Evolutionary conservation across 2,797 vertebrate species (phyloP), one percentile per base, ranked within the genome.

Genomic region (Menidia menidia): DNA sequence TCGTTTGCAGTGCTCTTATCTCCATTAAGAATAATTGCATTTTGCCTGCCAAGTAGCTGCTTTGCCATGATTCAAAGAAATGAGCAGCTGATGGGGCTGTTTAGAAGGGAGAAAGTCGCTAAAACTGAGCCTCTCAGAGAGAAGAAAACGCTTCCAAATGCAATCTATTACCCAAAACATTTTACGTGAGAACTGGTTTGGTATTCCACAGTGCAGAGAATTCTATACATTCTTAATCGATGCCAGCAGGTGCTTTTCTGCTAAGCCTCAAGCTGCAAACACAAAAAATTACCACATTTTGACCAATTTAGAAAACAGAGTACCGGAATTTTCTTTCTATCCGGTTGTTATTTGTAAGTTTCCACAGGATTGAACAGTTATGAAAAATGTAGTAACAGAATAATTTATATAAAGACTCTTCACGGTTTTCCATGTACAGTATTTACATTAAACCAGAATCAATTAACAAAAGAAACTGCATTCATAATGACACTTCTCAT

Each of bases 361-460:
- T 72, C n/a, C 42, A 56, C 33, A 64, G 57, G 65, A 85, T 83
- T 82, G 83, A 88, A 89, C 77, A 67, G 72, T 43, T 33, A 32
- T 71, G 56, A 9, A 55, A 78, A 82, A 76, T 54, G 77, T 53
- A 73, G 48, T 62, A 72, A 89, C 73, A 77, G 56, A 81, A 74
- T 68, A 70, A 73, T 50, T 63, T 39, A 54, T 77, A 83, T 85
- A 77, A 85, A 89, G 75, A 72, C 77, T 85, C 59, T 86, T 71
- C 73, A 76, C 45, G 60, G 69, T 63, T 77, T 69, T 83, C 30
- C 55, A 84, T 90, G 58, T 90, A 91, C 83, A 92, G 63, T 90
- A 92, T 90, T 88, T 91, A 92, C 88, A 91, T n/a, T 65, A 51
- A 67, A 69, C 25, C 60, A 78, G 44, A 75, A 71, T 67, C 62